Conservation (phyloP, 2,888 invertebrate genomes). For the Xylota sylvarum region DNA sequence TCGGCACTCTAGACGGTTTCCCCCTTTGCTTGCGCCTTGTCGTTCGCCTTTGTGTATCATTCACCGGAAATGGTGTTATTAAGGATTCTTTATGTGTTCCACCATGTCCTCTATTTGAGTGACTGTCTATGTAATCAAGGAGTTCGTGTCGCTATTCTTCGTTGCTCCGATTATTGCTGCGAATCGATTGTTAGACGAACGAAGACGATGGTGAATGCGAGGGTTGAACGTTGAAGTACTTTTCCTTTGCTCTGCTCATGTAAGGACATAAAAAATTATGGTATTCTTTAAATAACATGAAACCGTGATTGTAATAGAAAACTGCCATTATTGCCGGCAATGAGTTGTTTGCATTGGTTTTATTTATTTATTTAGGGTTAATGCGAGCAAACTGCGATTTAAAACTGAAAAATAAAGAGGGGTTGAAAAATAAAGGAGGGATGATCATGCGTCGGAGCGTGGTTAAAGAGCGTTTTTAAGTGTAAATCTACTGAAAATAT, state of each 20-base stretch:
- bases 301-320: neutral
- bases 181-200: slow-evolving; percentile 44
- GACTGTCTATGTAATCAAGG: slow-evolving; percentile 14
- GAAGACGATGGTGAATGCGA: neutral
- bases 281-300: neutral
- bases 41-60: slow-evolving; percentile 55
- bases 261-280: neutral
- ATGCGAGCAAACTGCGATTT: neutral
- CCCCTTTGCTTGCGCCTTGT: slow-evolving; percentile 2
- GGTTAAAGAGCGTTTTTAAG: too few species aligned
- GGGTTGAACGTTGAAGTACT: neutral
- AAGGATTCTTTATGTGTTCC: slow-evolving; percentile 52
- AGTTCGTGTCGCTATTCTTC: slow-evolving; percentile 7
- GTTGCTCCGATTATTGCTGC: slow-evolving; percentile 2
- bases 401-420: too few species aligned
- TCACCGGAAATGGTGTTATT: slow-evolving; percentile 70
- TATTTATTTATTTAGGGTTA: neutral
- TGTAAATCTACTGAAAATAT: too few species aligned
- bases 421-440: too few species aligned
- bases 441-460: too few species aligned
- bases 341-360: neutral
- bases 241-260: neutral
- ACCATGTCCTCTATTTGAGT: slow-evolving; percentile 22
- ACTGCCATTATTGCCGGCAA: neutral
- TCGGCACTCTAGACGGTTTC: neutral